Evolutionary conservation across 2,797 vertebrate species (phyloP), one percentile per base, ranked within the genome.

Genomic region (Nannoperca obscura): DNA sequence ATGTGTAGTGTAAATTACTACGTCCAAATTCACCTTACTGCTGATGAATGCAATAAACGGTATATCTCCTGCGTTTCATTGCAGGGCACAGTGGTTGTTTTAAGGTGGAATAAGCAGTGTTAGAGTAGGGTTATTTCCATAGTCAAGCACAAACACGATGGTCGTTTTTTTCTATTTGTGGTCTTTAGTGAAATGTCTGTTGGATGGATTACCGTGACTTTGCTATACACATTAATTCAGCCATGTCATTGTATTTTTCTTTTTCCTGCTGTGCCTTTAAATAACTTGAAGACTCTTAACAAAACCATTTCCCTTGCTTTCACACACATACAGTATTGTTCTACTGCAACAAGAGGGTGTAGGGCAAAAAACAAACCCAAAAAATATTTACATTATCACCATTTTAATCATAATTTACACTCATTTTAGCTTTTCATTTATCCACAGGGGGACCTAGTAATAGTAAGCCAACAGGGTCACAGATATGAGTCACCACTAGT

Each of bases 1-100:
- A 30, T 24, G 66, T 9, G 36, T 32, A 17, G 55, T 1, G 20
- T 55, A 81, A 81, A 63, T 30, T 7, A 47, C 42, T 32, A 40
- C 49, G 4, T 22, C 49, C 10, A 50, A 50, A 50, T 22, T 22
- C 4, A n/a, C 49, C 49, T 50, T 20, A 3, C 46, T 20, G 46
- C 46, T 47, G 27, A 58, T 49, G 32, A 50, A 32, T 38, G 36
- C 22, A 50, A 50, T 14, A 40, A 0, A 2, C 46, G 27, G n/a
- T 42, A 42, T 2, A 60, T 15, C 58, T 60, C 58, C 19, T 20
- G 46, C 20, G 6, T 7, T 5, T 1, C 5, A 54, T 27, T 11
- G 7, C 52, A 30, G 24, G 14, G 24, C 24, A 8, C 24, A 8
- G 42, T 24, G 30, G 5, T 34, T 27, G 10, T 46, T 57, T 46